phyloP scores from a whole-genome alignment of 2,797 vertebrate genomes.

The Mormyrops attenuatus region DNA sequence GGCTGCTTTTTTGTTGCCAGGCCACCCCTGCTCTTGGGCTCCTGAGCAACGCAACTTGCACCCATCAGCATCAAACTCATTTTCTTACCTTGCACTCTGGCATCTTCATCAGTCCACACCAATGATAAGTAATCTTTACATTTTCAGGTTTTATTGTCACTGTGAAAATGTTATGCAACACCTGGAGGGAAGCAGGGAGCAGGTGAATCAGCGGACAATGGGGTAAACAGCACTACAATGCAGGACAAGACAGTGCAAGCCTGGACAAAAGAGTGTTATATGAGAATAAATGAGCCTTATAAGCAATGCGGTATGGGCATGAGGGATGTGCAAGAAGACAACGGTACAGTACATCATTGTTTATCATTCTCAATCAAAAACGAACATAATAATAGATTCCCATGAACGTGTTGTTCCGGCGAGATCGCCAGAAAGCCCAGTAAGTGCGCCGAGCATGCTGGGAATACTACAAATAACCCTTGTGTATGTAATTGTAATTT shows the following conservation, averaged over 20 bases:
- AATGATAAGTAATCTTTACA: neutral
- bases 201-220: neutral
- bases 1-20: neutral
- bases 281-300: neutral
- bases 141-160: neutral
- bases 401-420: neutral
- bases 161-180: neutral
- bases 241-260: neutral
- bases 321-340: neutral
- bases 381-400: neutral
- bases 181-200: neutral
- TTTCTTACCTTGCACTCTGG: neutral
- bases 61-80: neutral
- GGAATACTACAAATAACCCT: neutral
- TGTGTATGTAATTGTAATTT: neutral
- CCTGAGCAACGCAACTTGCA: neutral
- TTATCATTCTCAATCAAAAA: neutral
- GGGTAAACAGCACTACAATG: neutral
- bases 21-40: neutral
- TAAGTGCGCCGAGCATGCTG: neutral
- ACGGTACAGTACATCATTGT: neutral
- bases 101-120: neutral
- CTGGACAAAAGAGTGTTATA: too few relatives aligned
- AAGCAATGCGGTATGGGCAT: neutral
- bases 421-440: too few relatives aligned